Percentiles rank a stretch among this genome's conserved stretches.
phyloP scores from a whole-genome alignment of 2,888 invertebrate genomes.

The Zygaena filipendulae region DNA sequence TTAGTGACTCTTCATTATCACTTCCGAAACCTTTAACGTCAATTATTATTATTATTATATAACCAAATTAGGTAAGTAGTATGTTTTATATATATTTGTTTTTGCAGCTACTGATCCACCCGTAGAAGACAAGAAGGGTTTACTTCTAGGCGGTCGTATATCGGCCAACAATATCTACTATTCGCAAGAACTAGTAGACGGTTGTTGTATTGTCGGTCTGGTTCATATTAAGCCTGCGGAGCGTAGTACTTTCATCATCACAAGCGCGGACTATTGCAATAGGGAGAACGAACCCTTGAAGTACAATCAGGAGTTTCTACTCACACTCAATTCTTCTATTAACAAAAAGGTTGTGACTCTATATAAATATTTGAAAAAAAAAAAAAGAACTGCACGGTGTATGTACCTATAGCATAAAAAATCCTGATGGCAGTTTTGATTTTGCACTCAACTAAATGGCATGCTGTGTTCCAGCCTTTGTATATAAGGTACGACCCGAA shows the following conservation, averaged over 20 bases:
- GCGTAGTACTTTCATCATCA: constrained; percentile 40
- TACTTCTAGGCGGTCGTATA: constrained; percentile 46
- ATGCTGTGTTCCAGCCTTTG: constrained; percentile 51
- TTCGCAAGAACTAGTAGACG: constrained; percentile 47
- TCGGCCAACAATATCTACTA: constrained; percentile 43
- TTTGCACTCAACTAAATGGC: too few relatives aligned
- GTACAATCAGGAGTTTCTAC: constrained; percentile 53
- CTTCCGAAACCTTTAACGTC: neutral
- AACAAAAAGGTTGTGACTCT: constrained; percentile 26
- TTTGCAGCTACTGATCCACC: constrained; percentile 39
- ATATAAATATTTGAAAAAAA: constrained; percentile 4
- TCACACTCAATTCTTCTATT: constrained; percentile 40
- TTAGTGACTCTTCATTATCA: constrained; percentile 15
- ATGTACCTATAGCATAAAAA: too few relatives aligned
- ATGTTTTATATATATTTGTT: too few relatives aligned
- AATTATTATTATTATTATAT: neutral
- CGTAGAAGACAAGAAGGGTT: constrained; percentile 31
- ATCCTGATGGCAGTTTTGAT: too few relatives aligned
- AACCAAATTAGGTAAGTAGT: too few relatives aligned
- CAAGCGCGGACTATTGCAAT: constrained; percentile 52
- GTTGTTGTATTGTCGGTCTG: constrained; percentile 35
- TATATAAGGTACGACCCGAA: constrained; percentile 54
- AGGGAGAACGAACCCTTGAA: constrained; percentile 43
- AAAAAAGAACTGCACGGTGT: too few relatives aligned
- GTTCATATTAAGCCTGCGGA: constrained; percentile 27